Base-by-base conservation (phyloP, 2,797 vertebrate genomes). In the Pseudomugil gertrudae region DNA sequence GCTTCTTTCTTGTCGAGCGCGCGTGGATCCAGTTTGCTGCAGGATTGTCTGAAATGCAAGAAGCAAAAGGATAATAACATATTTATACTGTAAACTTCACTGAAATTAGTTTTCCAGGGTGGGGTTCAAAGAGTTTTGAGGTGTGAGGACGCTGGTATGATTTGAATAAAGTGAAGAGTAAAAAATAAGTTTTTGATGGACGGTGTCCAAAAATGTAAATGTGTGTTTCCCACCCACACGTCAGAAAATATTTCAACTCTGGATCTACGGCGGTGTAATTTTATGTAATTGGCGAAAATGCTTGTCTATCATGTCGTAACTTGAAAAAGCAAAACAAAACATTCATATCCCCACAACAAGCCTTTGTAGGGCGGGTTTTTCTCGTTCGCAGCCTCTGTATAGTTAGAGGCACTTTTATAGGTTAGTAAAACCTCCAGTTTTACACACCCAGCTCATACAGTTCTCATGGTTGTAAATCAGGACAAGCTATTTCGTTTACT, bases 361-460 rank as follows among this genome's bases (percentile, higher is more conserved):
- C 83, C 54, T 51, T 38, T 92, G 93, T 90, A 95, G 94, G 93
- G 94, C 90, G 94, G 92, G 92, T 94, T 95, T 66, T 93, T 93
- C 92, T 66, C 62, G 77, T 72, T 66, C 74, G 90, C 90, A 92
- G 92, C 92, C 92, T 86, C 93, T 93, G 92, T 93, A 95, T 94
- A 92, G 93, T 92, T 93, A 94, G 59, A 95, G 96, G 97, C 96
- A 96, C 95, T 98, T 99, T 99, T 97, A 99, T 98, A 96, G 98
- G 96, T 98, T 97, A 96, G 96, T 99, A 98, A 98, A 98, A 98
- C 93, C 95, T 95, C 94, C 92, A 93, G 95, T 97, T 98, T 96
- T 97, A 96, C 95, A 95, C 96, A 96, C 95, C 95, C 94, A 92
- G 95, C 94, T 94, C 95, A 91, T 95, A 94, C 95, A 95, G 95